phyloP scores from a whole-genome alignment of 2,797 vertebrate genomes.

The Semotilus atromaculatus region DNA sequence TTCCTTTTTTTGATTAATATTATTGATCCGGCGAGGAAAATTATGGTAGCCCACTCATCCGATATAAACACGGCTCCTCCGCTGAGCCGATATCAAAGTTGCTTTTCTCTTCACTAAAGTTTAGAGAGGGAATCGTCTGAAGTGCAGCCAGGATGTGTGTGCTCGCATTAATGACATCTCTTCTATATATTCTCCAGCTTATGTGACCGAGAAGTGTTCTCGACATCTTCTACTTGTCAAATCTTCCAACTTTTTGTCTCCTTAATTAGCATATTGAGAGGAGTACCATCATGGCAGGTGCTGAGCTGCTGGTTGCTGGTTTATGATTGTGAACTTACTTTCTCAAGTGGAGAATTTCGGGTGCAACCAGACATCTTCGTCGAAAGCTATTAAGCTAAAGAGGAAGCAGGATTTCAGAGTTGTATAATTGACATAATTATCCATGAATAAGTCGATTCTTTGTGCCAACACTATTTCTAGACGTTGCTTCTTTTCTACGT shows the following conservation, averaged over 20 bases:
- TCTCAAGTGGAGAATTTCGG: constrained; percentile 1
- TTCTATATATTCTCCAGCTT: neutral
- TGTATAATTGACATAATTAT: constrained; percentile 51
- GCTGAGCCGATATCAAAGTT: constrained; percentile 23
- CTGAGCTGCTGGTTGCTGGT: constrained; percentile 23
- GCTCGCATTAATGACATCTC: constrained; percentile 20
- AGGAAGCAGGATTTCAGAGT: constrained; percentile 29
- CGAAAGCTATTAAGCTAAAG: constrained; percentile 1
- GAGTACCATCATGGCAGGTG: constrained; percentile 22
- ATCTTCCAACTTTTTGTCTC: constrained; percentile 8
- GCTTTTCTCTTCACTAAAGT: constrained; percentile 29
- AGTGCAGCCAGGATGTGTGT: neutral
- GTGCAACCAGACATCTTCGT: constrained; percentile 1
- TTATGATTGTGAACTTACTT: constrained; percentile 1
- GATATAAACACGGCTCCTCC: neutral
- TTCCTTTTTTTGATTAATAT: constrained; percentile 40
- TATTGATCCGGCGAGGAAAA: constrained; percentile 36
- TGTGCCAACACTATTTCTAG: constrained; percentile 33
- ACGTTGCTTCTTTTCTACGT: constrained; percentile 17
- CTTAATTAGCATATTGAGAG: constrained; percentile 28
- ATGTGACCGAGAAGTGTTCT: constrained; percentile 30
- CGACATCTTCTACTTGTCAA: constrained; percentile 14
- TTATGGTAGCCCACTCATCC: constrained; percentile 27
- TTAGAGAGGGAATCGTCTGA: neutral
- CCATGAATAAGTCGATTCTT: constrained; percentile 22